Evolutionary conservation across 1,140 invertebrate genomes (phyloP).

Genomic region (Lethocerus indicus): DNA sequence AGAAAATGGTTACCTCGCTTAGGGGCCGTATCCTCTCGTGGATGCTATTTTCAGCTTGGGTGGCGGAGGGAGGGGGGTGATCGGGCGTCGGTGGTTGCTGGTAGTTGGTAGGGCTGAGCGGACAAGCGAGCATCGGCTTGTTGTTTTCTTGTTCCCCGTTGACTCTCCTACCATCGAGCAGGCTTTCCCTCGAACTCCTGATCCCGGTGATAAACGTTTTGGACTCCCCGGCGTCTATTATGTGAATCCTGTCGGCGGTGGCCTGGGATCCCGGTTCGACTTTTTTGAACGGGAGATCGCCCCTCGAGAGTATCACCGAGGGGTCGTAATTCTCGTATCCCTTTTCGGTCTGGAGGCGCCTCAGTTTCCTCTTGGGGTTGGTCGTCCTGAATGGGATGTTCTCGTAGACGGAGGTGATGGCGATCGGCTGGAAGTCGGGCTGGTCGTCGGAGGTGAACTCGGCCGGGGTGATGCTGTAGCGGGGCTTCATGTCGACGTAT

Average conservation of each 20-base stretch:
- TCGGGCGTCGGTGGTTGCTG: constrained; percentile 84
- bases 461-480: constrained; percentile 30
- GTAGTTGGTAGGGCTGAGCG: constrained; percentile 71
- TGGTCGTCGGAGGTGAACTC: constrained; percentile 32
- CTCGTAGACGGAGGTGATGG: constrained; percentile 52
- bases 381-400: constrained; percentile 51
- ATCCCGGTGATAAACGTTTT: constrained; percentile 27
- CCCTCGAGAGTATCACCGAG: constrained; percentile 24
- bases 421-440: constrained; percentile 40
- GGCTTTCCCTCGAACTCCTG: constrained; percentile 43
- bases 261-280: constrained; percentile 5
- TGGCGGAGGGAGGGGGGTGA: constrained; percentile 82
- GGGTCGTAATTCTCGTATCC: constrained; percentile 40
- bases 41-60: constrained; percentile 75
- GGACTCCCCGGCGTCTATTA: background rate
- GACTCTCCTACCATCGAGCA: constrained; percentile 23
- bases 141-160: constrained; percentile 29
- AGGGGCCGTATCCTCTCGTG: constrained; percentile 76
- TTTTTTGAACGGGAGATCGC: constrained; percentile 27
- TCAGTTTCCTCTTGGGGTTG: constrained; percentile 50
- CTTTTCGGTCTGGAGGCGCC: constrained; percentile 30
- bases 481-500: constrained; percentile 51
- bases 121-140: constrained; percentile 23
- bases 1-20: constrained; percentile 48
- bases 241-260: background rate